These are phyloP conservation scores for Seriola aureovittata DNA, from an alignment of 2,113 vertebrate genomes.

Conservation along the genomic window DNA sequence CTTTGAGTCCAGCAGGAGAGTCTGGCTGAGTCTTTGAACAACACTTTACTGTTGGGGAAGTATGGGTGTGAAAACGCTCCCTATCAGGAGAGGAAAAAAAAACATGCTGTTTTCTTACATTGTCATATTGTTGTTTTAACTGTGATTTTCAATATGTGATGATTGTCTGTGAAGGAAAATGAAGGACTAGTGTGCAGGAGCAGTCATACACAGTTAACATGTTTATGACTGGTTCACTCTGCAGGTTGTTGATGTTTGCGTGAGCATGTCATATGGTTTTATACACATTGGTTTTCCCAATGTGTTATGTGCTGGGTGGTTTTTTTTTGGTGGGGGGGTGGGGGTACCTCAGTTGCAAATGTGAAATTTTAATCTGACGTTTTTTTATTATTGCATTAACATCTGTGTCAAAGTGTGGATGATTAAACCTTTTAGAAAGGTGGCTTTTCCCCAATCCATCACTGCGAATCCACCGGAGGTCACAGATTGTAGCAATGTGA, in stretches of 20 bases:
- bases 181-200: slow-evolving; percentile 66
- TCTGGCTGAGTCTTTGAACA: slow-evolving; percentile 32
- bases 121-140: slow-evolving; percentile 75
- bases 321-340: slow-evolving; percentile 16
- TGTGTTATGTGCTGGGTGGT: slow-evolving; percentile 75
- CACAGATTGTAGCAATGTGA: slow-evolving; percentile 76
- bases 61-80: slow-evolving; percentile 60
- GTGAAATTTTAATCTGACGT: slow-evolving; percentile 79
- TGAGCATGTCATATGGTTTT: slow-evolving; percentile 64
- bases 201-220: slow-evolving; percentile 37
- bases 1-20: slow-evolving; percentile 38
- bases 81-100: slow-evolving; percentile 43
- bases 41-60: slow-evolving; percentile 40
- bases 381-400: slow-evolving; percentile 74
- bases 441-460: slow-evolving; percentile 45
- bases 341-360: slow-evolving; percentile 77
- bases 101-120: slow-evolving; percentile 75
- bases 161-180: slow-evolving; percentile 72
- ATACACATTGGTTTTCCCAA: slow-evolving; percentile 66
- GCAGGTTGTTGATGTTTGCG: slow-evolving; percentile 58
- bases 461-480: slow-evolving; percentile 76
- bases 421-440: slow-evolving; percentile 58
- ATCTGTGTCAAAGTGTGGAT: slow-evolving; percentile 63
- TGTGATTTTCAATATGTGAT: slow-evolving; percentile 74
- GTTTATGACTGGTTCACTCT: slow-evolving; percentile 44